These are phyloP conservation scores for Oscheius sp. DNA, from an alignment of 2,888 invertebrate species.

Conservation along the genomic window DNA sequence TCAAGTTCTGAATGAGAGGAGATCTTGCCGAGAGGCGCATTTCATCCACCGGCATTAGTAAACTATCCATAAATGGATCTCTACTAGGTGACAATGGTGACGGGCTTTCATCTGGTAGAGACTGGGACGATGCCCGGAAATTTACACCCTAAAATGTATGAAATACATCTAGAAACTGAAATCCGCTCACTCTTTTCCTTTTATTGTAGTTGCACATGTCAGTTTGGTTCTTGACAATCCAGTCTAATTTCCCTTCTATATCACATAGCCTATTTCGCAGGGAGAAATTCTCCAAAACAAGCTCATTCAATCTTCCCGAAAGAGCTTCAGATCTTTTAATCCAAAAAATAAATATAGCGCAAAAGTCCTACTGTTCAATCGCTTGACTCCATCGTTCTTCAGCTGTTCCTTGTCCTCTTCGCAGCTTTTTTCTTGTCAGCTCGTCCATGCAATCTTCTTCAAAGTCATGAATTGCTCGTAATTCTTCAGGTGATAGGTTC, in stretches of 20 bases:
- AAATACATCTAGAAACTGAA: no score
- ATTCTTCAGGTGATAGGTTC: conserved; percentile 90
- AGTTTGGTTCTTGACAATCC: conserved; percentile 39
- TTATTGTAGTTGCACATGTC: conserved; percentile 25
- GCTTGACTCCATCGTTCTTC: conserved; percentile 44
- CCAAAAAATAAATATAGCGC: conserved; percentile 12
- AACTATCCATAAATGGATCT: conserved; percentile 29
- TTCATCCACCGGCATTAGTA: conserved; percentile 36
- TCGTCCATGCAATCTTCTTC: conserved; percentile 98
- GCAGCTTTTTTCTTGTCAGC: conserved; percentile 81
- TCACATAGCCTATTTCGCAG: conserved; percentile 50
- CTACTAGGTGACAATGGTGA: background rate
- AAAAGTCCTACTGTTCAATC: conserved; percentile 38
- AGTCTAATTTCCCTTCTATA: conserved; percentile 50
- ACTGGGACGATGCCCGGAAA: conserved; percentile 13
- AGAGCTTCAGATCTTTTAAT: conserved; percentile 53
- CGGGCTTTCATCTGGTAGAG: conserved; percentile 10
- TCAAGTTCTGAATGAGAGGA: conserved; percentile 49
- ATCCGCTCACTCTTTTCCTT: background rate
- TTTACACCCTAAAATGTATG: background rate
- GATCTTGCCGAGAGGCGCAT: conserved; percentile 43
- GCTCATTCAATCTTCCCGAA: conserved; percentile 54
- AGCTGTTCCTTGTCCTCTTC: conserved; percentile 35
- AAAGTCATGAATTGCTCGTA: conserved; percentile 93
- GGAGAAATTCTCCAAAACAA: conserved; percentile 59